Base-by-base conservation (phyloP, 2,113 vertebrate genomes). In the Petrocephalus microphthalmus region DNA sequence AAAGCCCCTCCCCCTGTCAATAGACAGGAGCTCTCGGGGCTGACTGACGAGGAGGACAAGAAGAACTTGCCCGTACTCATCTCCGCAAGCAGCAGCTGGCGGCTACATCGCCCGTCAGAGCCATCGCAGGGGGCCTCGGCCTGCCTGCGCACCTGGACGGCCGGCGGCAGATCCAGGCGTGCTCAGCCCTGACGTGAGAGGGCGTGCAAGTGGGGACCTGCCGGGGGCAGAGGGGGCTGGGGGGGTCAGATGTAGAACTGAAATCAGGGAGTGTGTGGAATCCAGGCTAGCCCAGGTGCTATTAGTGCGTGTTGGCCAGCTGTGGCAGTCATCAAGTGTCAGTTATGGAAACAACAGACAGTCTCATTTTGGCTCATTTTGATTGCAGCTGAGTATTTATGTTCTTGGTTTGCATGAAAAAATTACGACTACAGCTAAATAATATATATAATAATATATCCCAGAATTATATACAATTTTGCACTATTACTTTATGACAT, bases 131-230 rank as follows among this genome's bases (percentile, higher is more conserved):
- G 91, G 97, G 97, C 45, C 95, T 98, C 90, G 96, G 96, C 93
- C 94, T 97, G 78, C 97, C 97, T 88, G 97, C 95, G 0, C 97
- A 97, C 92, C 93, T 96, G 47, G 96, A 98, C 90, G 93, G 96
- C 0, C 94, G 96, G 90, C 97, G 97, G 96, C 97, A 98, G 95
- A 98, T 98, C 89, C 97, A 98, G 91, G 96, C 97, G 90, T 98
- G 96, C 92, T 97, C 97, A 0, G 97, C 97, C 25, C 90, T 97
- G 88, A 96, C 96, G 47, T 96, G 96, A 51, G 96, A 97, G 93
- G 97, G 97, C 86, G 96, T 97, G 78, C 96, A 97, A 96, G 97
- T 97, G 93, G 89, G 94, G 71, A 20, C 64, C n/a, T 57, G 37
- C 67, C 47, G n/a, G 85, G 33, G 53, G 42, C 1, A 3, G 42